Conservation (phyloP, 1,140 invertebrate species). For the Drosophila santomea region DNA sequence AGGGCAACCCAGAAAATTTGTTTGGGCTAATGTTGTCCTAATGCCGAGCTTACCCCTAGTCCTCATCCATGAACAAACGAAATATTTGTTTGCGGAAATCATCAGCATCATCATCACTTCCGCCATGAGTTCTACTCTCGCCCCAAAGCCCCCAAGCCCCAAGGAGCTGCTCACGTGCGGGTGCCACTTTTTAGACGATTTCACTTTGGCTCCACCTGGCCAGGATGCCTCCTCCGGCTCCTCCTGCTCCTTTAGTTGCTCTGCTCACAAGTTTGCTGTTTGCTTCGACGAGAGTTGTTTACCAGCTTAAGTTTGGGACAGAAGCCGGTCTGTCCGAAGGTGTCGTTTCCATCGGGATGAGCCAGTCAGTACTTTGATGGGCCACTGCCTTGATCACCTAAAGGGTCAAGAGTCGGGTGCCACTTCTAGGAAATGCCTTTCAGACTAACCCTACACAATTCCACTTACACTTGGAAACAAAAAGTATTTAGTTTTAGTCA, state of each 20-base stretch:
- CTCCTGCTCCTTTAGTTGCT: background rate
- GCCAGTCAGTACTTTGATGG: background rate
- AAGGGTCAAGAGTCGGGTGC: conserved; percentile 8
- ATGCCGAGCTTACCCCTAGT: background rate
- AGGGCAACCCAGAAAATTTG: conserved; percentile 46
- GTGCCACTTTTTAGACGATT: conserved; percentile 40
- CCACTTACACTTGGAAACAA: background rate
- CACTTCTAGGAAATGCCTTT: conserved; percentile 1
- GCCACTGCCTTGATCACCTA: conserved; percentile 4
- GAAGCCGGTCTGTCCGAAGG: conserved; percentile 2
- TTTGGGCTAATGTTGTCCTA: conserved; percentile 53
- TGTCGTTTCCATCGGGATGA: conserved; percentile 24
- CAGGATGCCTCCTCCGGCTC: background rate
- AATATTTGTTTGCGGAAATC: conserved; percentile 78
- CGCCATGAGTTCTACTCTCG: conserved; percentile 42
- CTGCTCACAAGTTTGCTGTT: conserved; percentile 18
- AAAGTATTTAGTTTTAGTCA: background rate
- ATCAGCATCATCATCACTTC: conserved; percentile 75
- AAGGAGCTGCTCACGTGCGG: conserved; percentile 20
- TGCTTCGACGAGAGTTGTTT: conserved; percentile 19
- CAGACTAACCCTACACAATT: background rate
- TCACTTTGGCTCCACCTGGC: conserved; percentile 14
- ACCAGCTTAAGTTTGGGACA: conserved; percentile 21
- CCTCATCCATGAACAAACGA: conserved; percentile 53
- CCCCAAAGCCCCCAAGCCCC: conserved; percentile 2